These are phyloP conservation scores for Erebia aethiops DNA, from an alignment of 2,888 invertebrate species.

Conservation along the genomic window DNA sequence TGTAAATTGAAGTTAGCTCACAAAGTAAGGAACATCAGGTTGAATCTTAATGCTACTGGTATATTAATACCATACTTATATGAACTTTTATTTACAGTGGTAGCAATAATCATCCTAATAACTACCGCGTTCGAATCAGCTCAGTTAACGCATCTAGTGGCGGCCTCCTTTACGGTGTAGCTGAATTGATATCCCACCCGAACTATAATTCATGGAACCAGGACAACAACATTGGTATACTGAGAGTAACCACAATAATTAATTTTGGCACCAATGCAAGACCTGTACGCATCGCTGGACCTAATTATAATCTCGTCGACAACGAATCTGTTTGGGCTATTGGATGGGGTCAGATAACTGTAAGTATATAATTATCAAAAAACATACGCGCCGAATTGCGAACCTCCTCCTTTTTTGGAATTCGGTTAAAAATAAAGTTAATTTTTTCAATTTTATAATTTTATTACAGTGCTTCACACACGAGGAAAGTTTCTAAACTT, in stretches of 20 bases:
- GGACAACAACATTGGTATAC: conserved; percentile 19
- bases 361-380: not conserved
- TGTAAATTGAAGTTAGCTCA: too few relatives aligned
- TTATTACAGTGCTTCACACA: too few relatives aligned
- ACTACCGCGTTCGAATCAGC: conserved; percentile 8
- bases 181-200: conserved; percentile 16
- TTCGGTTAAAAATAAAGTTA: too few relatives aligned
- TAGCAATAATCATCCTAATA: not conserved
- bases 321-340: conserved; percentile 19
- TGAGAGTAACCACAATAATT: not conserved
- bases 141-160: conserved; percentile 3
- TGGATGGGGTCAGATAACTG: conserved; percentile 11
- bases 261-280: conserved; percentile 2
- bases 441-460: too few relatives aligned
- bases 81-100: not conserved
- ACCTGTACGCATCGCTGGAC: conserved; percentile 12
- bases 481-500: too few relatives aligned
- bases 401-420: too few relatives aligned
- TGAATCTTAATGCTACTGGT: too few relatives aligned
- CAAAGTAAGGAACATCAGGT: too few relatives aligned
- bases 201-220: conserved; percentile 5
- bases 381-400: too few relatives aligned
- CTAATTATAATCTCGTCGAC: conserved; percentile 12
- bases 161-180: conserved; percentile 1
- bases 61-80: not conserved